Evolutionary conservation across 2,113 vertebrate species (phyloP), one percentile per base, ranked within the genome.

Genomic region (Aptenodytes forsteri): DNA sequence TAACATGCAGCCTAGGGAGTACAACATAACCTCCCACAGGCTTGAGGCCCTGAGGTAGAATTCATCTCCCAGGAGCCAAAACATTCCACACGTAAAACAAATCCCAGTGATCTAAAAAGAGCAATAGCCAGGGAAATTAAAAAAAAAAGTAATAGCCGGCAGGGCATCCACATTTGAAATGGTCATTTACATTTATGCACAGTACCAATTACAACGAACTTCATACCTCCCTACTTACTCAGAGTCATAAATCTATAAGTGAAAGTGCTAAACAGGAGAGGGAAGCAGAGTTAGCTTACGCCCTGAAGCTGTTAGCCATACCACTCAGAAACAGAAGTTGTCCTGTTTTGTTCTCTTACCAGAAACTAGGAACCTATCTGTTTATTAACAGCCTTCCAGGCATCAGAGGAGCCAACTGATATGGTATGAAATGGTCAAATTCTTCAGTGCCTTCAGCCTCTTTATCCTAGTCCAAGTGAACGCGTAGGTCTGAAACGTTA

Each of bases 151-250:
- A 73, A 80, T 73, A 91, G 22, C 65, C 96, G 91, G 65, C 73
- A 79, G 61, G 82, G 73, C 38, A 91, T 50, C 83, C 81, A 46
- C 17, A 55, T 75, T 91, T 81, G 72, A 93, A 93, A 95, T 78
- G 50, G 38, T 75, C 83, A 84, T 89, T 95, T 95, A 81, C 77
- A 84, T 82, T 96, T 96, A 82, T 64, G 30, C 83, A 75, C 59
- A 47, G 50, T 87, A 71, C 76, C 91, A 93, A 27, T 93, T 92
- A 89, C 93, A 96, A 93, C 69, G 89, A 82, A 15, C 55, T 93
- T 89, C 83, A 77, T 93, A 64, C n/a, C 70, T 93, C 77, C 52
- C 29, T 83, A 76, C 89, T 94, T 95, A 83, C 72, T 94, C 89
- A 94, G 64, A 94, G 64, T 40, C 66, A 91, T 91, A 76, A 89